These are phyloP conservation scores for Tragelaphus buxtoni DNA, from an alignment of 2,113 vertebrate genomes.

Conservation along the genomic window DNA sequence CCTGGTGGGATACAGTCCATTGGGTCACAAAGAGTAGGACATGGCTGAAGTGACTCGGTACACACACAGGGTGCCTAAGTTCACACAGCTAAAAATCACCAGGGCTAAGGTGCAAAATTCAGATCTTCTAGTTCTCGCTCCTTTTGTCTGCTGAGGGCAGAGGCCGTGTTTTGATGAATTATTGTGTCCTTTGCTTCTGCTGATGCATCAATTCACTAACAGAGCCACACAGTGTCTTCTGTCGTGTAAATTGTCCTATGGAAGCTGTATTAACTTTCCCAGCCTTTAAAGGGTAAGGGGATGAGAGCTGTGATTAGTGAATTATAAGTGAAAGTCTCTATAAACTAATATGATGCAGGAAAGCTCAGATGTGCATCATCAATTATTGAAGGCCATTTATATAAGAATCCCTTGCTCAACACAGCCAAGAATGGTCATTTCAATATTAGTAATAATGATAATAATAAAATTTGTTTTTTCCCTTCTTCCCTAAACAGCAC, in stretches of 20 bases:
- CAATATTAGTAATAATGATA: not conserved
- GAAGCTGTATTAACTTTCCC: not conserved
- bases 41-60: not conserved
- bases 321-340: not conserved
- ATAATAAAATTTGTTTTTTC: not conserved
- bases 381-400: not conserved
- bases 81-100: not conserved
- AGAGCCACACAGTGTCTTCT: not conserved
- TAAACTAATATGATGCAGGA: not conserved
- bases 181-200: not conserved
- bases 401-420: not conserved
- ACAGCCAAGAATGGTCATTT: not conserved
- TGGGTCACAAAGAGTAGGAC: not conserved
- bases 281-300: not conserved
- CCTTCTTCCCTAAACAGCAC: not conserved
- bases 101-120: not conserved
- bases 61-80: not conserved
- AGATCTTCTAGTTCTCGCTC: not conserved
- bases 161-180: not conserved
- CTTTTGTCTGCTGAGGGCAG: not conserved
- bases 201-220: not conserved
- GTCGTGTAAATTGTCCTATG: not conserved
- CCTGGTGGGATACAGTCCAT: not conserved
- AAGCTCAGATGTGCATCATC: not conserved
- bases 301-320: not conserved